A percentile compares a stretch with the other conserved stretches of the same genome.
phyloP scores from a whole-genome alignment of 2,113 vertebrate species.

The Pygoscelis antarcticus region DNA sequence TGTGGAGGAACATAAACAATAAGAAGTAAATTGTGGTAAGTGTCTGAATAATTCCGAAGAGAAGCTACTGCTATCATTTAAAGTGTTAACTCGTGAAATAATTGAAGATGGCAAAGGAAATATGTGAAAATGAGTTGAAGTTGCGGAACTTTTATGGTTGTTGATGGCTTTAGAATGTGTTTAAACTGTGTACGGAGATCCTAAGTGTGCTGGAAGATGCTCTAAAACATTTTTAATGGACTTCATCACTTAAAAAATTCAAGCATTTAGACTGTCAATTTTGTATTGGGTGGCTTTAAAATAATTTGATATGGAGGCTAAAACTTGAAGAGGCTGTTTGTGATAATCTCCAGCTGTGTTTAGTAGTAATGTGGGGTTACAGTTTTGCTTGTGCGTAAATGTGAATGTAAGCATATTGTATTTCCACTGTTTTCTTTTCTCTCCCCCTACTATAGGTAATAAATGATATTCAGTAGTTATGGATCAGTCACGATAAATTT shows the following conservation, averaged over 20 bases:
- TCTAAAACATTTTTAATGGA: conserved; percentile 4
- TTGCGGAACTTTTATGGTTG: background rate
- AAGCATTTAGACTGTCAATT: background rate
- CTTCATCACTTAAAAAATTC: background rate
- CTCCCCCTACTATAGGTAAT: background rate
- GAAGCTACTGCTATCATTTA: background rate
- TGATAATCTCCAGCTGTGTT: background rate
- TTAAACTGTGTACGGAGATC: background rate
- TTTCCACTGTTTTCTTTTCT: background rate
- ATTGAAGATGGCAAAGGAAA: background rate
- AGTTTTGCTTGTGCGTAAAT: background rate
- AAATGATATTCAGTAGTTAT: background rate
- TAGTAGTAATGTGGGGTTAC: background rate
- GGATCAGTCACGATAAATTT: background rate
- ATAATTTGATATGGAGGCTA: background rate
- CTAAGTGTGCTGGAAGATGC: background rate
- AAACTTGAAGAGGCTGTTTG: background rate
- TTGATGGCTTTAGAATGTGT: background rate
- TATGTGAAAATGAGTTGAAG: background rate
- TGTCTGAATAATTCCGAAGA: background rate
- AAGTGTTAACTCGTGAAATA: background rate
- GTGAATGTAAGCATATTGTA: background rate
- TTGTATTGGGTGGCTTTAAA: background rate
- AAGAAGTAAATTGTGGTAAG: background rate
- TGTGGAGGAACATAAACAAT: background rate